Evolutionary conservation across 2,797 vertebrate species (phyloP).

Genomic region (Petrocephalus sullivani): DNA sequence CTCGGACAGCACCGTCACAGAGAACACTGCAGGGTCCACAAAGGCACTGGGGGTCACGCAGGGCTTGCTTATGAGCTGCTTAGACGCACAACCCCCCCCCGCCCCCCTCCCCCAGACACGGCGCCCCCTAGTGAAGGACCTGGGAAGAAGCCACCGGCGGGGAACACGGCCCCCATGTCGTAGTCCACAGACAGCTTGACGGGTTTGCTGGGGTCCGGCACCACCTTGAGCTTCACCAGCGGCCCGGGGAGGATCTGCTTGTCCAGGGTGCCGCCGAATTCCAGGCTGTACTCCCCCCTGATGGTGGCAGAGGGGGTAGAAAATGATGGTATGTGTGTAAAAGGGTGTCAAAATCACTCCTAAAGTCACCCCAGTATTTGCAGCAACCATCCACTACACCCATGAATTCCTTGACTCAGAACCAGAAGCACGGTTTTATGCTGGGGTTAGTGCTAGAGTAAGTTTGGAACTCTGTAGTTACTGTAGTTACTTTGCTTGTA

Average conservation of each 20-base stretch:
- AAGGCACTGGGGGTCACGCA: background rate
- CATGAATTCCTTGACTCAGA: background rate
- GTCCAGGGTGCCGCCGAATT: slow-evolving; percentile 61
- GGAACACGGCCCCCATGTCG: slow-evolving; percentile 53
- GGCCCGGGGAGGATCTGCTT: slow-evolving; percentile 62
- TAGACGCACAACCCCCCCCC: background rate
- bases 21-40: slow-evolving; percentile 67
- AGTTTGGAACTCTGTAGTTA: no score
- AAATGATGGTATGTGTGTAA: background rate
- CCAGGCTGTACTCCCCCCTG: slow-evolving; percentile 75
- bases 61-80: background rate
- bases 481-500: background rate
- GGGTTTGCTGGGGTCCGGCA: slow-evolving; percentile 78
- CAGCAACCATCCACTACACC: background rate
- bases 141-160: slow-evolving; percentile 73
- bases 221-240: slow-evolving; percentile 67
- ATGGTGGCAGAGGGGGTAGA: slow-evolving; percentile 31
- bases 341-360: background rate
- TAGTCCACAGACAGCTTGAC: slow-evolving; percentile 67
- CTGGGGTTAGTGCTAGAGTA: no score
- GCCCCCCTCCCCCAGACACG: no score
- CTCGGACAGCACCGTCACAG: slow-evolving; percentile 79
- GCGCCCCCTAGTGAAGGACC: slow-evolving; percentile 55
- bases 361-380: background rate
- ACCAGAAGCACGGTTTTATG: background rate